A percentile compares a stretch with the other conserved stretches of the same genome.
Evolutionary conservation across 2,888 invertebrate genomes (phyloP).

Genomic region (Perizoma flavofasciatum): DNA sequence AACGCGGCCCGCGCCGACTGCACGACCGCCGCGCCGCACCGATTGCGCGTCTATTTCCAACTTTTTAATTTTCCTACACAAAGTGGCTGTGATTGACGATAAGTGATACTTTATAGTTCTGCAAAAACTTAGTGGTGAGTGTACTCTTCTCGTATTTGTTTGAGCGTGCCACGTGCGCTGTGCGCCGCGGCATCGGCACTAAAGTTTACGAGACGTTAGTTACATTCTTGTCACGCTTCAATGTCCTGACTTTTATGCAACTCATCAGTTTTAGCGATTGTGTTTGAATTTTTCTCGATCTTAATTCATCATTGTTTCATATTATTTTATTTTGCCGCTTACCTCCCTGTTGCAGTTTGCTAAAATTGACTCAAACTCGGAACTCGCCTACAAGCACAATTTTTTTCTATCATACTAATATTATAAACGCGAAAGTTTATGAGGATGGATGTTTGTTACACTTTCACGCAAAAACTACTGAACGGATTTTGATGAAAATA

Average conservation of each 20-base stretch:
- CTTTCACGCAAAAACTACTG: too few species aligned
- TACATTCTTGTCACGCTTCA: slow-evolving; percentile 25
- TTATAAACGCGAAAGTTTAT: too few species aligned
- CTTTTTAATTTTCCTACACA: slow-evolving; percentile 39
- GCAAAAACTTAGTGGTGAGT: slow-evolving; percentile 52
- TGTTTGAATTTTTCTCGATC: neutral
- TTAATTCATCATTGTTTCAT: neutral
- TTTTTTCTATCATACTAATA: too few species aligned
- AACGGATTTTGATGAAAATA: too few species aligned
- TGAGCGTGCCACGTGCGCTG: slow-evolving; percentile 40
- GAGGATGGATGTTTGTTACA: too few species aligned
- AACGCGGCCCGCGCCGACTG: slow-evolving; percentile 58
- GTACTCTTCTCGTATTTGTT: slow-evolving; percentile 23
- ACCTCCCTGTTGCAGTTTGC: neutral
- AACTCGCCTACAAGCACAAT: too few species aligned
- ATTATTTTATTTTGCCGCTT: neutral
- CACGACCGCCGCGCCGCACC: slow-evolving; percentile 39
- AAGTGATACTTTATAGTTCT: slow-evolving; percentile 59
- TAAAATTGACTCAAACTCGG: neutral
- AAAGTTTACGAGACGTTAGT: slow-evolving; percentile 24
- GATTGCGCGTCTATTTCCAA: slow-evolving; percentile 39
- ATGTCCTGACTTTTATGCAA: slow-evolving; percentile 25
- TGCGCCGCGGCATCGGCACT: slow-evolving; percentile 12
- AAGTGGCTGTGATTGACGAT: slow-evolving; percentile 63
- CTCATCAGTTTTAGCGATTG: slow-evolving; percentile 17